These are phyloP conservation scores for Philereme vetulata DNA, from an alignment of 2,888 invertebrate species.

Conservation along the genomic window DNA sequence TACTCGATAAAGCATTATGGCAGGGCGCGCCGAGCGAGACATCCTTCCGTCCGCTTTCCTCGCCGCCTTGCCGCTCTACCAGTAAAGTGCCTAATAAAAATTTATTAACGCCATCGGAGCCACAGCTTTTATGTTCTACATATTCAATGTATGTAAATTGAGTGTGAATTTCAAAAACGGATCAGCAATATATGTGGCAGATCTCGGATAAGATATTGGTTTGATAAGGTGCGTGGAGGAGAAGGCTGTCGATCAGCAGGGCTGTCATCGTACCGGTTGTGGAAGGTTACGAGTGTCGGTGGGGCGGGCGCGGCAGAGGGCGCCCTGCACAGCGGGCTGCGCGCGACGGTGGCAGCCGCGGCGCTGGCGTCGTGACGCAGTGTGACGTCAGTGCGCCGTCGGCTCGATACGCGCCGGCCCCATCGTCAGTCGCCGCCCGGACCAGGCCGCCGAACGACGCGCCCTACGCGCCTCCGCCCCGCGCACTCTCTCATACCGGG, in stretches of 20 bases:
- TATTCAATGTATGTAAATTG: constrained; percentile 34
- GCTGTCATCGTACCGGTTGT: constrained; percentile 74
- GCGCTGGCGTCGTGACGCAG: constrained; percentile 85
- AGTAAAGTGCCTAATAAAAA: constrained; percentile 55
- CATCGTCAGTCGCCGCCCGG: constrained; percentile 84
- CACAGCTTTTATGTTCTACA: constrained; percentile 39
- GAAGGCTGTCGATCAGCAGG: constrained; percentile 61
- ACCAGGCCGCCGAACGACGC: constrained; percentile 79
- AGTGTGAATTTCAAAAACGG: constrained; percentile 22
- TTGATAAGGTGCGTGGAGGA: constrained; percentile 44
- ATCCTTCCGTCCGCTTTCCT: constrained; percentile 54
- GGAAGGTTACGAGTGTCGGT: constrained; percentile 72
- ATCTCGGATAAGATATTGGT: constrained; percentile 20
- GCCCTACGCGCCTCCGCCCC: constrained; percentile 73
- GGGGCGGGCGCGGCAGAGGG: constrained; percentile 61
- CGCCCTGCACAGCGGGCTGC: constrained; percentile 61
- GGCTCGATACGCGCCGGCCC: constrained; percentile 86
- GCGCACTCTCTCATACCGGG: constrained; percentile 79
- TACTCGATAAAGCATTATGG: constrained; percentile 51
- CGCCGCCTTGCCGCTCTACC: constrained; percentile 43
- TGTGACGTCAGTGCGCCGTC: constrained; percentile 88
- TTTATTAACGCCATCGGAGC: constrained; percentile 43
- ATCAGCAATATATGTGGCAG: constrained; percentile 4
- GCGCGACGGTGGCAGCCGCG: constrained; percentile 71
- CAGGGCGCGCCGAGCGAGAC: constrained; percentile 51